Base-by-base conservation (phyloP, 2,113 vertebrate species). In the Neopipo cinnamomea region DNA sequence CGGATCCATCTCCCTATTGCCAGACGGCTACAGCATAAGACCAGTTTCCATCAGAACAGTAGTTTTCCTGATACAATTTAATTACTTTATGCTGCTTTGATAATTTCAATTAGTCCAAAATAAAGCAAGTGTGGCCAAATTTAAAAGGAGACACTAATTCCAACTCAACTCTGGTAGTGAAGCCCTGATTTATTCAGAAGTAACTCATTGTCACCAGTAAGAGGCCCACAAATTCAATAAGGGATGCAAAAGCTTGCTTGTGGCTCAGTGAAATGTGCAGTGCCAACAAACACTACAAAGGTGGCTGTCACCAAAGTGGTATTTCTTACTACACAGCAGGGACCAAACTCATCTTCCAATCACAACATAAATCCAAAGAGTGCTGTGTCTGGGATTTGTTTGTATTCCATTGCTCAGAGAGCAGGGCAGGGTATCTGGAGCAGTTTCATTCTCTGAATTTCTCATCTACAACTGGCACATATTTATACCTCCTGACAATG, bases 301-400 rank as follows among this genome's bases (percentile, higher is more conserved):
- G 12, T 0, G 0, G 50, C 6, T 7, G 0, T 41, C 62, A 53
- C 47, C 52, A 1, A 80, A 9, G 6, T 41, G 50, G 0, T 12
- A 5, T 41, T 86, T 78, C 66, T 71, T 19, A 46, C 35, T 15
- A 4, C 4, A 25, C 24, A 71, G 28, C 14, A 55, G 56, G 21
- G 62, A 47, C 19, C 39, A 75, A 85, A 27, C 39, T 67, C 77
- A 41, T 76, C 76, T 47, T 37, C 63, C 16, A 31, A 31, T 67
- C 30, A 9, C 31, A 72, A 7, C 1, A 20, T 3, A 37, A 76
- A 80, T 12, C 67, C 15, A 2, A 65, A 39, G 39, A 62, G 31
- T 28, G 23, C 6, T 10, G 17, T 18, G 88, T 12, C 62, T 56
- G 53, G 15, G 27, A 55, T 61, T 15, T 41, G 44, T 65, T 55